Percentiles rank a stretch among this genome's conserved stretches.
Evolutionary conservation across 2,797 vertebrate genomes (phyloP).

Genomic region (Tokudaia tokunoshimensis): DNA sequence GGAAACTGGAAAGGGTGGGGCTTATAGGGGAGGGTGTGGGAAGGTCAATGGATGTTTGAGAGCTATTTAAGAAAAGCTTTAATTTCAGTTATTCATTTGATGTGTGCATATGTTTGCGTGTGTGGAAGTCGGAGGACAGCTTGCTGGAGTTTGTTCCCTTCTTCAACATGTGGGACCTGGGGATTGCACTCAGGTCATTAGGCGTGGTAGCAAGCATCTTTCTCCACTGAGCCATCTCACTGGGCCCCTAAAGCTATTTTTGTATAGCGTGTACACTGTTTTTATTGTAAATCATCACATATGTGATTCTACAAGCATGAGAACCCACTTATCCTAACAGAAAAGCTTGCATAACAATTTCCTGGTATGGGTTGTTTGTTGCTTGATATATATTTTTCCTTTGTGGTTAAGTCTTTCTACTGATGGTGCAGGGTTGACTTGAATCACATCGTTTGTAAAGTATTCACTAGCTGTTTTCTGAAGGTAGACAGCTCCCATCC

Average conservation of each 20-base stretch:
- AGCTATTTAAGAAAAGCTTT: not conserved
- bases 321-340: not conserved
- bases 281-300: not conserved
- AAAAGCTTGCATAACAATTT: slow-evolving; percentile 32
- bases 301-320: not conserved
- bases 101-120: not conserved
- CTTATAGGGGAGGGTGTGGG: too few species aligned
- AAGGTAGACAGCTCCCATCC: not conserved
- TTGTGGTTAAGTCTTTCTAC: not conserved
- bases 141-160: not conserved
- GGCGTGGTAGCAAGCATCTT: not conserved
- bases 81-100: not conserved
- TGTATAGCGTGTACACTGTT: not conserved
- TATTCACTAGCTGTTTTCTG: slow-evolving; percentile 29
- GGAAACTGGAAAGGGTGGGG: not conserved
- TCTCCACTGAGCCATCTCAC: not conserved
- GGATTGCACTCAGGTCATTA: not conserved
- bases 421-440: slow-evolving; percentile 1
- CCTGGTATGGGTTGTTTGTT: not conserved
- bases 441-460: not conserved
- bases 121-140: not conserved
- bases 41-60: too few species aligned
- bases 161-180: not conserved
- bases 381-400: not conserved
- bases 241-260: not conserved